These are phyloP conservation scores for Psix sp. DNA, from an alignment of 1,140 invertebrate genomes.

Conservation along the genomic window DNA sequence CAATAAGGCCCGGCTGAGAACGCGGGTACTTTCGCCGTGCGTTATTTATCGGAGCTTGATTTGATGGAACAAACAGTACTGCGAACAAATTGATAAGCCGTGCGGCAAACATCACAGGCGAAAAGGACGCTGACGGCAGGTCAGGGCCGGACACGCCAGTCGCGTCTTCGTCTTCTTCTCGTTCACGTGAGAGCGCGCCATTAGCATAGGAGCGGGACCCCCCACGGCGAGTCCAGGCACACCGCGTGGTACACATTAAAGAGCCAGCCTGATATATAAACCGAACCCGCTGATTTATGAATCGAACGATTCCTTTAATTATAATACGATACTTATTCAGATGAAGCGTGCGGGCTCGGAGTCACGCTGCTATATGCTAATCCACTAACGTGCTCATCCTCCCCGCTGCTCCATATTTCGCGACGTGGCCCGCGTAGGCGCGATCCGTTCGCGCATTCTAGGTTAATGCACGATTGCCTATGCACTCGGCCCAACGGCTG, in stretches of 20 bases:
- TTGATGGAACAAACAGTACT: slow-evolving; percentile 58
- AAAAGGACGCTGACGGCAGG: slow-evolving; percentile 42
- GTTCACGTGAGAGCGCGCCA: slow-evolving; percentile 72
- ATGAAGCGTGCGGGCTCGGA: slow-evolving; percentile 68
- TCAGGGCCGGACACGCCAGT: slow-evolving; percentile 53
- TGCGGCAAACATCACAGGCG: slow-evolving; percentile 71
- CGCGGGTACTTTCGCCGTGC: neutral
- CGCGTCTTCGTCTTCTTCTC: slow-evolving; percentile 43
- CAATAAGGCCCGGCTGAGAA: slow-evolving; percentile 26
- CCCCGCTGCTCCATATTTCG: slow-evolving; percentile 44
- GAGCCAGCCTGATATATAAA: slow-evolving; percentile 73
- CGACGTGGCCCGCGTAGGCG: slow-evolving; percentile 27
- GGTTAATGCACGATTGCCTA: slow-evolving; percentile 41
- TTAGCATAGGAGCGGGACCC: slow-evolving; percentile 74
- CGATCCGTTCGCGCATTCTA: slow-evolving; percentile 12
- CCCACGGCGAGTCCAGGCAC: slow-evolving; percentile 66
- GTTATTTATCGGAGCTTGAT: slow-evolving; percentile 10
- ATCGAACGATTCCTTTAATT: slow-evolving; percentile 76
- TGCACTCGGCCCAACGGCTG: slow-evolving; percentile 14
- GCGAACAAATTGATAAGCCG: slow-evolving; percentile 76
- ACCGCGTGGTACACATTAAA: slow-evolving; percentile 67
- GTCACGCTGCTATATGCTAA: slow-evolving; percentile 75
- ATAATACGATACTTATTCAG: slow-evolving; percentile 78
- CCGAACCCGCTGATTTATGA: slow-evolving; percentile 74
- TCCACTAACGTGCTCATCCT: slow-evolving; percentile 39